Conservation (phyloP, 1,140 invertebrate species). For the Trissolcus basalis region DNA sequence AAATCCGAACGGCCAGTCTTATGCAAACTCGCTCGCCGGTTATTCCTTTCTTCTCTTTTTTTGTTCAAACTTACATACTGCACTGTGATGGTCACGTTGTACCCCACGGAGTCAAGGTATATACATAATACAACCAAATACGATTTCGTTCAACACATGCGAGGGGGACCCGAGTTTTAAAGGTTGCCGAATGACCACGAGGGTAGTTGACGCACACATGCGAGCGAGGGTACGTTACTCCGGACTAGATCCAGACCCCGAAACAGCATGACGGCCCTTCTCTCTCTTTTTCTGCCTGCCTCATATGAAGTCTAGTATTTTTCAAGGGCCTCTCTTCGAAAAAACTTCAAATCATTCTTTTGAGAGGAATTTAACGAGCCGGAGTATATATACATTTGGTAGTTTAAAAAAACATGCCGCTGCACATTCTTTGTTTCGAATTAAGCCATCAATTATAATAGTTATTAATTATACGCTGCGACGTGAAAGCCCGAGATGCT, state of each 20-base stretch:
- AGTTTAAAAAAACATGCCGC: conserved; percentile 23
- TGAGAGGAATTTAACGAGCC: conserved; percentile 47
- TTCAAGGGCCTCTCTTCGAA: conserved; percentile 28
- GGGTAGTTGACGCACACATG: conserved; percentile 46
- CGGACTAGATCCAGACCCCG: conserved; percentile 38
- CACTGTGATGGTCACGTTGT: conserved; percentile 54
- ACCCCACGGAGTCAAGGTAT: conserved; percentile 53
- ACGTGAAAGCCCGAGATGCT: conserved; percentile 54
- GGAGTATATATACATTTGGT: not conserved
- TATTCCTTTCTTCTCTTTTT: conserved; percentile 39
- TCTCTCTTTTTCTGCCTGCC: conserved; percentile 29
- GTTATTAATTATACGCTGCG: conserved; percentile 55
- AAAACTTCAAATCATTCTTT: conserved; percentile 54
- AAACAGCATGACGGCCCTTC: conserved; percentile 59
- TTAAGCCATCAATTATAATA: conserved; percentile 60
- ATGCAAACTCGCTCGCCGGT: conserved; percentile 47
- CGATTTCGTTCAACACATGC: conserved; percentile 38
- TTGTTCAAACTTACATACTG: conserved; percentile 35
- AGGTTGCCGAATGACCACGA: conserved; percentile 66
- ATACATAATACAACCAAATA: conserved; percentile 46
- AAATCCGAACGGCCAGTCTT: conserved; percentile 51
- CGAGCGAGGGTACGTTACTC: too few species aligned
- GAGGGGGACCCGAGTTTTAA: conserved; percentile 56
- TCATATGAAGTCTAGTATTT: conserved; percentile 58
- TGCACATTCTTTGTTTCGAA: conserved; percentile 56